Conservation (phyloP, 1,140 invertebrate species). For the Sarcophaga peregrina region DNA sequence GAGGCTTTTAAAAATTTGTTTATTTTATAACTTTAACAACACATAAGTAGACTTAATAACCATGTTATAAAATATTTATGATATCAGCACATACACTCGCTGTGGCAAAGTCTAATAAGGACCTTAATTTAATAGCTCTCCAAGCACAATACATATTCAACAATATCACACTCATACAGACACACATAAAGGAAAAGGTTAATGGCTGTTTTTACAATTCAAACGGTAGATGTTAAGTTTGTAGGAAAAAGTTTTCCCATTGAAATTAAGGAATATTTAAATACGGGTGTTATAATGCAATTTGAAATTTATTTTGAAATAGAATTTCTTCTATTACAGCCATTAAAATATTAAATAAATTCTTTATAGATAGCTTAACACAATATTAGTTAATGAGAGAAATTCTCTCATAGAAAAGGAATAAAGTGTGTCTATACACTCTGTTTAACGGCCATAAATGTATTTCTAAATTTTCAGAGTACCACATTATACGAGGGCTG, state of each 20-base stretch:
- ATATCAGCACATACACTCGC: neutral
- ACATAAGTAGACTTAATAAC: constrained; percentile 40
- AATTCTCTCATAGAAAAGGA: too few relatives aligned
- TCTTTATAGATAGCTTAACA: too few relatives aligned
- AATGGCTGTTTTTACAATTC: constrained; percentile 37
- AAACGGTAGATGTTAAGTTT: neutral
- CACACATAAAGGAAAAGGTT: constrained; percentile 32
- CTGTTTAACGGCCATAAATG: too few relatives aligned
- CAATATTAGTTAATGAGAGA: too few relatives aligned
- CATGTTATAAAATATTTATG: constrained; percentile 23
- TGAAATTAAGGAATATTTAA: neutral
- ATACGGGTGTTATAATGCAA: neutral
- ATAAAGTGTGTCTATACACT: too few relatives aligned
- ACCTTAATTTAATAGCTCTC: constrained; percentile 39
- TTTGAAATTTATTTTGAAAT: constrained; percentile 37
- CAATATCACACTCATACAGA: neutral
- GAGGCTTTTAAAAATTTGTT: constrained; percentile 38
- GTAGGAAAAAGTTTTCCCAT: neutral
- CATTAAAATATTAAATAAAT: too few relatives aligned
- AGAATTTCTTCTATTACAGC: neutral
- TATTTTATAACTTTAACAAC: constrained; percentile 41
- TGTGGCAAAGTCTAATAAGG: constrained; percentile 14
- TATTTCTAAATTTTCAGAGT: too few relatives aligned
- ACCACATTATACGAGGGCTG: too few relatives aligned
- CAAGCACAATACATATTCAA: neutral